These are phyloP conservation scores for Dexiosoma caninum DNA, from an alignment of 2,888 invertebrate species.

Conservation along the genomic window DNA sequence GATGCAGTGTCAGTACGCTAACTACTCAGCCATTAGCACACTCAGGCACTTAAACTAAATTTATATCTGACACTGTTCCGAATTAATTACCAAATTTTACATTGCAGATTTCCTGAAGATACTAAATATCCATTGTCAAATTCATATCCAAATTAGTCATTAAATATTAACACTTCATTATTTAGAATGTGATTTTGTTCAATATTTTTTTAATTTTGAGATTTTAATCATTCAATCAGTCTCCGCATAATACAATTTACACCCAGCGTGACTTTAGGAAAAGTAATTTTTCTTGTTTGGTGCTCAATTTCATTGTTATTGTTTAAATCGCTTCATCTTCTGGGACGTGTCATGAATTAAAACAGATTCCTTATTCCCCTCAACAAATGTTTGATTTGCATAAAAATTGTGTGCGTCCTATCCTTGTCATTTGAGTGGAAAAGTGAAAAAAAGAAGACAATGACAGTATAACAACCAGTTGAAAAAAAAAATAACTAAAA, in stretches of 20 bases:
- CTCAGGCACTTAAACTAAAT: too few relatives aligned
- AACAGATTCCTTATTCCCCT: constrained; percentile 10
- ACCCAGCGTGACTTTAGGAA: neutral
- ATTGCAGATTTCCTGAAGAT: too few relatives aligned
- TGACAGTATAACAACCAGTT: neutral
- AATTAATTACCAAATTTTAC: too few relatives aligned
- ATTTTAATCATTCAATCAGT: neutral
- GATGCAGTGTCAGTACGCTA: too few relatives aligned
- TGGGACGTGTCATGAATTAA: constrained; percentile 53
- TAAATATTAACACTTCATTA: too few relatives aligned
- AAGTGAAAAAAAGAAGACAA: neutral
- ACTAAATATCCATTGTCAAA: too few relatives aligned
- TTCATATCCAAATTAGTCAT: too few relatives aligned
- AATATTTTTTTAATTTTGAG: too few relatives aligned
- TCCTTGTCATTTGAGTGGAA: neutral
- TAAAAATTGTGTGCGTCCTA: neutral
- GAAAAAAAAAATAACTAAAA: neutral
- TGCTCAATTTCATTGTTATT: constrained; percentile 28
- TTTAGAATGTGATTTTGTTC: too few relatives aligned
- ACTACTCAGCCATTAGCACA: too few relatives aligned
- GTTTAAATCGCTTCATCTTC: constrained; percentile 28
- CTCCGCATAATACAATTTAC: neutral
- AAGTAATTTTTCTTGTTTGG: constrained; percentile 51
- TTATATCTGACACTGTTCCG: too few relatives aligned
- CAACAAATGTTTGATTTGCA: constrained; percentile 35